Evolutionary conservation across 2,113 vertebrate genomes (phyloP).

Genomic region (Empidonax traillii): DNA sequence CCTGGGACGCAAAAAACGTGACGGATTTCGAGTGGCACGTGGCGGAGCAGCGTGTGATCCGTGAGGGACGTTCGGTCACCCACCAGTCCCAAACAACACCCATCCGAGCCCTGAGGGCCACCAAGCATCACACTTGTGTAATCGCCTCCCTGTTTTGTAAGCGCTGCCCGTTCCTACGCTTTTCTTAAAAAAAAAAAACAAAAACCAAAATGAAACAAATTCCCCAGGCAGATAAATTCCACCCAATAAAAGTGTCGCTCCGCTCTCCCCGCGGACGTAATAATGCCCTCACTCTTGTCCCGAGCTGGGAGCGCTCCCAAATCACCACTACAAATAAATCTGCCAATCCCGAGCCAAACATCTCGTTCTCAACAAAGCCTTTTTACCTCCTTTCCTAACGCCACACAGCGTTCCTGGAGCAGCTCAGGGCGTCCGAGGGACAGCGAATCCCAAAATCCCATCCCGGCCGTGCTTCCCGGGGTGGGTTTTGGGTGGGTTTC

Average conservation of each 20-base stretch:
- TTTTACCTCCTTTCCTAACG: constrained; percentile 44
- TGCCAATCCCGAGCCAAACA: background rate
- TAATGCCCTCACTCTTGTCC: constrained; percentile 35
- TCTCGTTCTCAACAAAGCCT: constrained; percentile 9
- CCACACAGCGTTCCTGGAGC: background rate
- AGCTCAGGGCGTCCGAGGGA: background rate
- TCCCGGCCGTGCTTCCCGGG: background rate
- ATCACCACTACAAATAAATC: background rate
- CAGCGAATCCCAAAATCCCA: background rate
- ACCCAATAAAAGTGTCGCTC: constrained; percentile 22
- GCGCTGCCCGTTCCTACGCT: background rate
- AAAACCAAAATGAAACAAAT: background rate
- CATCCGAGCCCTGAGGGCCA: background rate
- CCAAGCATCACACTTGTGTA: background rate
- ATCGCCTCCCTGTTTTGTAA: background rate
- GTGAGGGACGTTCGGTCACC: background rate
- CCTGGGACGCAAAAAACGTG: background rate
- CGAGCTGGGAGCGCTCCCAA: background rate
- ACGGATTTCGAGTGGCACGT: background rate
- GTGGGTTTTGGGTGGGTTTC: background rate
- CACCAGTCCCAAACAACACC: background rate
- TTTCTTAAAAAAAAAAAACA: background rate
- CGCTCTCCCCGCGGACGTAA: background rate
- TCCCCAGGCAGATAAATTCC: background rate
- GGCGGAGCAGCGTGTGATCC: background rate